Base-by-base conservation (phyloP, 2,888 invertebrate species). In the Phyllotreta striolata region DNA sequence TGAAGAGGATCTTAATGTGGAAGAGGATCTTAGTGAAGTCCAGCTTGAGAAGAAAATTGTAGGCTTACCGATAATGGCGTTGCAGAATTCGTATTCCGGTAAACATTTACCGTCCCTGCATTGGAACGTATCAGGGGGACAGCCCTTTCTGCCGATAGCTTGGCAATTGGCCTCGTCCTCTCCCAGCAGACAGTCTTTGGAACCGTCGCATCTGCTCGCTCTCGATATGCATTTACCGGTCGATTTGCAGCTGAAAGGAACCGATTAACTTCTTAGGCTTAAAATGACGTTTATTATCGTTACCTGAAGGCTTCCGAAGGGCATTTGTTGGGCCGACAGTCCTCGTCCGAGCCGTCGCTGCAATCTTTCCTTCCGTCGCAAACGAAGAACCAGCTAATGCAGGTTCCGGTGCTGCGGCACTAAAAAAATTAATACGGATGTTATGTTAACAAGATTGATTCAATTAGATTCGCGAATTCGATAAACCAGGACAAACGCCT, bases 351-450 rank as follows among this genome's bases (percentile, higher is more conserved):
- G 13, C 91, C 93, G 76, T 95, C 95, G 6, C 87, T 86, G 77
- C 95, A 95, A 78, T 95, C 93, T 67, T 88, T 86, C 69, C 91
- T 87, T 7, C 91, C 91, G 79, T 95, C 95, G 80, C 95, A 95
- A 3, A 95, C 92, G 81, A 94, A 95, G 85, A 93, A 95, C 94
- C 94, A 95, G 74, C 93, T 94, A 77, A 95, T 92, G 80, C 95
- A 95, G 9, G 88, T 85, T 0, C 95, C 95, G 56, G 90, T 90
- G 57, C 91, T 91, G 37, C 90, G 90, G 78, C 95, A 95, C 90
- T 95, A 84, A 58, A 84, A 82, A 56, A 13, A 43, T 38, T 37
- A 52, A 37, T 49, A 35, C 13, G 49, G 35, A 49, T 38, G 43
- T 13, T 3, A 10, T 3, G 9, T 41, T 41, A 41, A 41, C 10